Conservation (phyloP, 2,113 vertebrate species). For the Arenaria interpres region DNA sequence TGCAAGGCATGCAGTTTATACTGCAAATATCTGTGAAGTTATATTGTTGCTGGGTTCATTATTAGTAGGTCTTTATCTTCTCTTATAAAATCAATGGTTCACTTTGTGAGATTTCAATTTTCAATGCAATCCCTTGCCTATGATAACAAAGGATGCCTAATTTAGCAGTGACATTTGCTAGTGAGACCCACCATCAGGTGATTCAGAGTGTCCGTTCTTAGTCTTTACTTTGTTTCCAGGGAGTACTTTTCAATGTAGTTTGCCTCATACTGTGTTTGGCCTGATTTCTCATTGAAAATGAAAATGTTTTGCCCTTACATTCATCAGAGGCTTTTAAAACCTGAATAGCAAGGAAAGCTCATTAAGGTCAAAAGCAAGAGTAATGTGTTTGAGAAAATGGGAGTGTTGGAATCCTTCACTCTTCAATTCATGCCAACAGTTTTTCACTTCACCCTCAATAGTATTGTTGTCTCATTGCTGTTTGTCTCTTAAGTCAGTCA, state of each 20-base stretch:
- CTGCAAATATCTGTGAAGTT: conserved; percentile 20
- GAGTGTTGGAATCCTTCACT: not conserved
- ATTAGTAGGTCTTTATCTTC: conserved; percentile 45
- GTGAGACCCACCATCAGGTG: conserved; percentile 23
- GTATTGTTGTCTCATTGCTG: not conserved
- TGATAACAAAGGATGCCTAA: conserved; percentile 46
- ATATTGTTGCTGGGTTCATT: conserved; percentile 12
- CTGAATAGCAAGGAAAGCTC: conserved; percentile 12
- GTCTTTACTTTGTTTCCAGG: conserved; percentile 12
- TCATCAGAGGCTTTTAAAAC: conserved; percentile 46
- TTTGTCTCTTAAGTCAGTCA: not conserved
- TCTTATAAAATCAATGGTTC: conserved; percentile 40
- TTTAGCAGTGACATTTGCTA: conserved; percentile 54
- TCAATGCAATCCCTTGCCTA: conserved; percentile 5
- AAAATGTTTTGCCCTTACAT: conserved; percentile 50
- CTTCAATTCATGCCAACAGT: not conserved
- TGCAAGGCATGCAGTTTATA: not conserved
- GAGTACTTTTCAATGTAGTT: conserved; percentile 12
- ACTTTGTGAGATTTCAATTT: conserved; percentile 44
- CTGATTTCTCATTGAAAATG: conserved; percentile 21
- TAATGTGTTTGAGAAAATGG: conserved; percentile 20
- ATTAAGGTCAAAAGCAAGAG: conserved; percentile 47
- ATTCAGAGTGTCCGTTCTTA: conserved; percentile 9
- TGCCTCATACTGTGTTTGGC: not conserved
- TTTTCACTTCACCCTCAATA: not conserved